Evolutionary conservation across 1,140 invertebrate species (phyloP).

Genomic region (Meteorus sp.): DNA sequence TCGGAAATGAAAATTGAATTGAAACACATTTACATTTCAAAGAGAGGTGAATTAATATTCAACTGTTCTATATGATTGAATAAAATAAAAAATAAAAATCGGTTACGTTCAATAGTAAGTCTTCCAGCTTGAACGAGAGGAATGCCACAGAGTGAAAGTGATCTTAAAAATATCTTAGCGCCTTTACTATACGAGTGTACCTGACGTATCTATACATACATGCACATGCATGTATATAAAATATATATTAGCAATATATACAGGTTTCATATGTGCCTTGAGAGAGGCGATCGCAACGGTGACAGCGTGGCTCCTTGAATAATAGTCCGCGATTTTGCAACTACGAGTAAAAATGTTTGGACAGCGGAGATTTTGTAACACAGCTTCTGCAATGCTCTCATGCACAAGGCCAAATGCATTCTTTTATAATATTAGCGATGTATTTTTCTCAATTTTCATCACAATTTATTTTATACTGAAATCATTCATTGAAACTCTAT

Average conservation of each 20-base stretch:
- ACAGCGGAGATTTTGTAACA: conserved; percentile 26
- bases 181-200: neutral
- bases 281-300: conserved; percentile 2
- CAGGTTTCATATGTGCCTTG: neutral
- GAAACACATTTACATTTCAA: neutral
- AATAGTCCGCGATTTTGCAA: conserved; percentile 21
- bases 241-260: neutral
- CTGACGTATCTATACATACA: neutral
- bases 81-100: no score
- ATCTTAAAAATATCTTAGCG: conserved; percentile 24
- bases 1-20: neutral
- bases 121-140: conserved; percentile 19
- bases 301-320: conserved; percentile 7
- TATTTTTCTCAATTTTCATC: no score
- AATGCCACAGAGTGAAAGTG: conserved; percentile 26
- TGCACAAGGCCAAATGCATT: conserved; percentile 21
- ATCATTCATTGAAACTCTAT: neutral
- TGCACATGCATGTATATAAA: neutral
- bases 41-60: no score
- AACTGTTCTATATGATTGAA: no score
- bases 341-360: conserved; percentile 24
- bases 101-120: conserved; percentile 13
- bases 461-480: neutral
- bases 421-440: neutral
- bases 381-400: conserved; percentile 9